Evolutionary conservation across 2,888 invertebrate species (phyloP), one percentile per base, ranked within the genome.

Genomic region (Drosophila lutescens): DNA sequence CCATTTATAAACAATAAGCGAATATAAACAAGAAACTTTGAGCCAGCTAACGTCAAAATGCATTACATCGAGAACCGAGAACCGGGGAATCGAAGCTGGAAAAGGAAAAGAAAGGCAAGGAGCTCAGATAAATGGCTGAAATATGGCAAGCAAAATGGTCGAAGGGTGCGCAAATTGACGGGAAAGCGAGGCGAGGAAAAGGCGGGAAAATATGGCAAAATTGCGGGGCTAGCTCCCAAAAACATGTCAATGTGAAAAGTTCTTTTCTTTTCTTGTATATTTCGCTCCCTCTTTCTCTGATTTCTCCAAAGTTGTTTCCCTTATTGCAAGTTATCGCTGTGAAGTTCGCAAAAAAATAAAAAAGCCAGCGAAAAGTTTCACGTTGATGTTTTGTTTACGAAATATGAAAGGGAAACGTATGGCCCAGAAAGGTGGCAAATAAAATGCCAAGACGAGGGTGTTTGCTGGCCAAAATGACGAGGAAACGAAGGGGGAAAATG

Each of bases 1-100:
- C 86, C 88, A 83, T 83, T 83, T 83, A 83, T 83, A 83, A 83
- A 83, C 88, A 83, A 87, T 83, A 87, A 87, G 77, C 86, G 88
- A 87, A 85, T 83, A 84, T 82, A 83, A 83, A 86, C 85, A 83
- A 87, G 80, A 83, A 83, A 83, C 88, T 83, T 83, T 81, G 79
- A 53, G 71, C 51, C 49, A 73, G 41, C 63, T 62, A 55, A 63
- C 73, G 55, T 66, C 71, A 87, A 79, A 85, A 82, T 83, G 88
- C 83, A 87, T 78, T 87, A 79, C 78, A 81, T 80, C 75, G 75
- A 74, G 62, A 46, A 26, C 26, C 54, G 44, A 26, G 6, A 26
- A 6, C 36, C 20, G 20, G 38, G 41, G 51, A 41, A 54, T 70
- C 46, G 62, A 62, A 41, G 40, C n/a, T 30, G n/a, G 23, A 26